Conservation (phyloP, 2,113 vertebrate genomes). For the Trogon melanurus region DNA sequence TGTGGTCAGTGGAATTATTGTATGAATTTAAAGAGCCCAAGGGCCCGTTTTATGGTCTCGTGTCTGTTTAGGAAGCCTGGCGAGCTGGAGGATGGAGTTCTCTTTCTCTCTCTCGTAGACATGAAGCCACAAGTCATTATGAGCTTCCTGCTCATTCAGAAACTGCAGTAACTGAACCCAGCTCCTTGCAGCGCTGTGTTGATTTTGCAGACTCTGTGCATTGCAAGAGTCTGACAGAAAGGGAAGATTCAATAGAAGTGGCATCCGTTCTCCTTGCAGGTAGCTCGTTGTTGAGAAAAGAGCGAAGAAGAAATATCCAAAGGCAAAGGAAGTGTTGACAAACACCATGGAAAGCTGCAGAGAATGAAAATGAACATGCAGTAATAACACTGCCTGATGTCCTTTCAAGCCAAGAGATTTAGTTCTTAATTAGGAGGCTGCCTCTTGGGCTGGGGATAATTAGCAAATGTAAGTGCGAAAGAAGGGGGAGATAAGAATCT, state of each 20-base stretch:
- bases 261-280: neutral
- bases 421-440: neutral
- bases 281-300: neutral
- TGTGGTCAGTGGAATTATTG: neutral
- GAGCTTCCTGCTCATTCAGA: conserved; percentile 21
- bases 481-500: neutral
- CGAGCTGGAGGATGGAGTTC: neutral
- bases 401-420: conserved; percentile 6
- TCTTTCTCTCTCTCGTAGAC: neutral
- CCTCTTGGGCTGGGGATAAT: neutral
- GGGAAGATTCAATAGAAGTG: neutral
- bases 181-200: neutral
- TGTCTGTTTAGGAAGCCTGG: neutral
- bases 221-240: neutral
- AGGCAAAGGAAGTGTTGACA: neutral
- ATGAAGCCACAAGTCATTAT: neutral
- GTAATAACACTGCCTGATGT: neutral
- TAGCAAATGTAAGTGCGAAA: conserved; percentile 5
- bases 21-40: neutral
- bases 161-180: neutral
- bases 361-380: neutral
- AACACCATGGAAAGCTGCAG: neutral
- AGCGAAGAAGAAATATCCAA: neutral
- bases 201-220: neutral
- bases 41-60: neutral